Evolutionary conservation across 2,888 invertebrate species (phyloP).

Genomic region (Orthonychiurus folsomi): DNA sequence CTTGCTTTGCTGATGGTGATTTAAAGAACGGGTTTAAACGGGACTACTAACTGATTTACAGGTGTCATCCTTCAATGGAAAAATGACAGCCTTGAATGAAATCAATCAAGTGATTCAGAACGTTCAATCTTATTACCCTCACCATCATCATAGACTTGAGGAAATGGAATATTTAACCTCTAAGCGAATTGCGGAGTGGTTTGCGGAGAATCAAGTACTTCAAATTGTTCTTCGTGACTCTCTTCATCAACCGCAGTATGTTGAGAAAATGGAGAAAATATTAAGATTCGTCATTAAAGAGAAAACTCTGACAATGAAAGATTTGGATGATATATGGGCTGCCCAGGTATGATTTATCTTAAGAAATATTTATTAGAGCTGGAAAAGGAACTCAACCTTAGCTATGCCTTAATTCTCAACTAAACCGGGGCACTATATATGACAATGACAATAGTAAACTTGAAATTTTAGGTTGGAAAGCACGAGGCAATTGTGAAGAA

Average conservation of each 20-base stretch:
- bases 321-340: slow-evolving; percentile 92
- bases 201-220: slow-evolving; percentile 87
- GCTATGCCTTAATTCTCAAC: no score
- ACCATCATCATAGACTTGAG: slow-evolving; percentile 56
- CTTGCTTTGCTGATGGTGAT: neutral
- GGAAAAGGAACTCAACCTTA: neutral
- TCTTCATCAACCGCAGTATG: slow-evolving; percentile 93
- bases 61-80: slow-evolving; percentile 95
- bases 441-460: no score
- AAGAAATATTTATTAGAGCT: neutral
- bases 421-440: no score
- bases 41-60: no score
- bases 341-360: slow-evolving; percentile 57
- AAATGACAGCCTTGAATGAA: slow-evolving; percentile 98
- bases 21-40: no score
- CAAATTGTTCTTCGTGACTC: slow-evolving; percentile 92
- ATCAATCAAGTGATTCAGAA: slow-evolving; percentile 92
- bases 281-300: slow-evolving; percentile 94
- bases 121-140: slow-evolving; percentile 77
- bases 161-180: slow-evolving; percentile 88
- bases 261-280: slow-evolving; percentile 94
- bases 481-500: slow-evolving; percentile 98
- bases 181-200: slow-evolving; percentile 91
- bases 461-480: slow-evolving; percentile 61
- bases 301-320: slow-evolving; percentile 74